phyloP scores from a whole-genome alignment of 2,113 vertebrate genomes.

The Uropsilus gracilis region DNA sequence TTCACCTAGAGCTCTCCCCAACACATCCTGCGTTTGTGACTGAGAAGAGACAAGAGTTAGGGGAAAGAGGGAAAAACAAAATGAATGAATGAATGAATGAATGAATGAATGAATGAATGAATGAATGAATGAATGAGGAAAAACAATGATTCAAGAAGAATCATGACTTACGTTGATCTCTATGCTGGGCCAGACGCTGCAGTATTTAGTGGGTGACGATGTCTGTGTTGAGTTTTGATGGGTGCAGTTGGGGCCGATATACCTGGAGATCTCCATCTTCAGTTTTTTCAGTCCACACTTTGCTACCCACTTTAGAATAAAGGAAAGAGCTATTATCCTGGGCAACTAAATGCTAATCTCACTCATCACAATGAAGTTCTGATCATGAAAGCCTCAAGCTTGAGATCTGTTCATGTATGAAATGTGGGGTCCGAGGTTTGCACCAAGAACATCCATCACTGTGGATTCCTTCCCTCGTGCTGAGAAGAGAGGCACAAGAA shows the following conservation, averaged over 20 bases:
- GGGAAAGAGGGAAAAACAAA: too few relatives aligned
- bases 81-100: too few relatives aligned
- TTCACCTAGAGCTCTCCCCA: background rate
- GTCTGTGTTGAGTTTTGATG: constrained; percentile 82
- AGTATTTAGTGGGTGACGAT: constrained; percentile 84
- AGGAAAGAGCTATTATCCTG: background rate
- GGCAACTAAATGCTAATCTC: background rate
- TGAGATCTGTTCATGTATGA: background rate
- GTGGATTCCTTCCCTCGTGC: background rate
- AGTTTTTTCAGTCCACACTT: constrained; percentile 87
- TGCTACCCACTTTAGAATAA: constrained; percentile 87
- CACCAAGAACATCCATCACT: background rate
- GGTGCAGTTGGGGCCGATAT: constrained; percentile 84
- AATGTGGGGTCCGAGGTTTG: background rate
- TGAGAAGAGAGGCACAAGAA: background rate
- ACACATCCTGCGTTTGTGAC: too few relatives aligned
- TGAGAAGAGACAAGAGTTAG: background rate
- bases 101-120: too few relatives aligned
- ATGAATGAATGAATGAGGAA: rapidly evolving
- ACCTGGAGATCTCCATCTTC: constrained; percentile 86
- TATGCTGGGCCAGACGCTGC: constrained; percentile 86
- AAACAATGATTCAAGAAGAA: too few relatives aligned
- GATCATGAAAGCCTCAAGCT: background rate
- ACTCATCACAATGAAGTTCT: too few relatives aligned
- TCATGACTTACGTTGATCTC: constrained; percentile 85